phyloP scores from a whole-genome alignment of 2,797 vertebrate genomes.

The Parambassis ranga region DNA sequence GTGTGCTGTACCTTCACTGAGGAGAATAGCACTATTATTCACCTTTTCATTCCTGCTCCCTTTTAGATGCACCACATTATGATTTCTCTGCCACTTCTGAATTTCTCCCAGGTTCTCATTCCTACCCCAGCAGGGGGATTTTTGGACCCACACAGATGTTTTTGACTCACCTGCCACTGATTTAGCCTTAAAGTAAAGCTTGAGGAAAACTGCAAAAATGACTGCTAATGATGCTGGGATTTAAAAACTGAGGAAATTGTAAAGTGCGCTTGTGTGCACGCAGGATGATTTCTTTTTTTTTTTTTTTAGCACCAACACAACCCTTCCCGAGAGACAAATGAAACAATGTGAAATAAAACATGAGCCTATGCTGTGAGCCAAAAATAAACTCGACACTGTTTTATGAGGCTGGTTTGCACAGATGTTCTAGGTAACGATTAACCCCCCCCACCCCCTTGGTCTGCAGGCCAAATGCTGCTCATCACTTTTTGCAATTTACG shows the following conservation, averaged over 20 bases:
- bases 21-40: slow-evolving; percentile 53
- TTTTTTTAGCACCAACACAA: too few species aligned
- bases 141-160: slow-evolving; percentile 12
- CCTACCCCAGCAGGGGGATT: slow-evolving; percentile 53
- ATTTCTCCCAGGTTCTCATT: slow-evolving; percentile 2
- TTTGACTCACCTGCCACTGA: slow-evolving; percentile 19
- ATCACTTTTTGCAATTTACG: slow-evolving; percentile 2
- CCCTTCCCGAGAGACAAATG: slow-evolving; percentile 5
- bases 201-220: slow-evolving; percentile 6
- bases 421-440: slow-evolving; percentile 20
- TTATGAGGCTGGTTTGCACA: slow-evolving; percentile 11
- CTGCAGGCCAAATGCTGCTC: slow-evolving; percentile 5
- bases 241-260: slow-evolving; percentile 14
- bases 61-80: slow-evolving; percentile 46
- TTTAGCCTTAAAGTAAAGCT: slow-evolving; percentile 1
- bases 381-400: slow-evolving; percentile 7
- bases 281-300: too few species aligned
- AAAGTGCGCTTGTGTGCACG: slow-evolving; percentile 48
- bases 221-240: slow-evolving; percentile 2
- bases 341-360: neutral
- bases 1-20: slow-evolving; percentile 32
- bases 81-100: too few species aligned
- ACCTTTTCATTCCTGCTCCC: slow-evolving; percentile 36
- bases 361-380: neutral
- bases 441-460: neutral